Percentiles rank a stretch among this genome's conserved stretches.
Evolutionary conservation across 2,797 vertebrate genomes (phyloP).

Genomic region (Rhinichthys osculus): DNA sequence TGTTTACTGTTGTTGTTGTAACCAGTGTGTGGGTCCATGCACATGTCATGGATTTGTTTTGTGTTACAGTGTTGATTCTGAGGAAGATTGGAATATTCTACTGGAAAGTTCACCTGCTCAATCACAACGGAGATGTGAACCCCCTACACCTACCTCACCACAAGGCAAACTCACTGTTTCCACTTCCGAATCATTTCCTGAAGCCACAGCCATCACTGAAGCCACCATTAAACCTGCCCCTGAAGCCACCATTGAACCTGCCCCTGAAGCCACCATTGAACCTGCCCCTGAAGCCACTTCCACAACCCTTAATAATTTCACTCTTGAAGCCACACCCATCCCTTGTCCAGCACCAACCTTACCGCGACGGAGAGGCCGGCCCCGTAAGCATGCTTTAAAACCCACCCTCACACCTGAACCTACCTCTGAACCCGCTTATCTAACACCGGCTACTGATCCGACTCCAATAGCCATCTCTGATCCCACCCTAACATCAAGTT

Average conservation of each 20-base stretch:
- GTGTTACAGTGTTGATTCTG: slow-evolving; percentile 38
- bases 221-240: neutral
- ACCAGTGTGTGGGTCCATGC: neutral
- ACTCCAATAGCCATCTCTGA: too few relatives aligned
- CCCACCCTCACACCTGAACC: neutral
- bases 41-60: neutral
- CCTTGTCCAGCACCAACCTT: neutral
- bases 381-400: neutral
- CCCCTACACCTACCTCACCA: neutral
- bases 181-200: neutral
- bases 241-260: neutral
- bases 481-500: neutral
- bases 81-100: neutral
- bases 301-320: neutral
- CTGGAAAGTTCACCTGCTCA: slow-evolving; percentile 12
- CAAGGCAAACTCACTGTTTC: neutral
- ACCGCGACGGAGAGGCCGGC: neutral
- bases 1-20: neutral
- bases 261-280: neutral
- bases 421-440: too few relatives aligned
- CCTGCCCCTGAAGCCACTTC: neutral
- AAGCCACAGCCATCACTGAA: neutral
- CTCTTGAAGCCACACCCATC: neutral
- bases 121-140: neutral
- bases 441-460: too few relatives aligned